Percentiles rank a stretch among this genome's conserved stretches.
These are phyloP conservation scores for Ramazzottius varieornatus DNA, from an alignment of 2,888 invertebrate genomes.

Conservation along the genomic window DNA sequence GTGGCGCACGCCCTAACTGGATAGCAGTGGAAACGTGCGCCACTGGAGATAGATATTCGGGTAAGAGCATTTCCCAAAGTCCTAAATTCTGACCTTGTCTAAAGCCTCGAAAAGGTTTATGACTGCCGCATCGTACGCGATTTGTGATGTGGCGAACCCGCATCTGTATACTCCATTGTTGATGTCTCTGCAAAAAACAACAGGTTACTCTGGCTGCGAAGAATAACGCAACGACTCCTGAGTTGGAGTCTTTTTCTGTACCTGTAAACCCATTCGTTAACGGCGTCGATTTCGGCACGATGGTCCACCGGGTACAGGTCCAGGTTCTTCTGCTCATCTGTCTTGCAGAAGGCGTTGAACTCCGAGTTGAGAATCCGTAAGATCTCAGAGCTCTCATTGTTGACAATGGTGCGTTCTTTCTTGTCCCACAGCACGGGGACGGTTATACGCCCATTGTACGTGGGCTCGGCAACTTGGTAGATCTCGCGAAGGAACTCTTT, in stretches of 20 bases:
- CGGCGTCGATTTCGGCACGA: constrained; percentile 4
- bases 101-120: constrained; percentile 5
- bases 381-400: constrained; percentile 7
- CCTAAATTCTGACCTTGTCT: background rate
- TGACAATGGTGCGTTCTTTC: constrained; percentile 4
- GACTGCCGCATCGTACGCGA: constrained; percentile 5
- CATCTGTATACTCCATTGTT: background rate
- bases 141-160: constrained; percentile 5
- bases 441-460: constrained; percentile 6
- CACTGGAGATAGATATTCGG: background rate
- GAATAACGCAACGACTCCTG: background rate
- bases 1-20: no score
- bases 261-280: constrained; percentile 7
- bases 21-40: no score
- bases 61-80: background rate
- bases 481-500: constrained; percentile 5
- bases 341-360: constrained; percentile 8
- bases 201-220: background rate
- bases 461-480: constrained; percentile 6
- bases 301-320: constrained; percentile 7
- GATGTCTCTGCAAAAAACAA: background rate
- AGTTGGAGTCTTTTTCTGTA: background rate
- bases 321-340: constrained; percentile 6
- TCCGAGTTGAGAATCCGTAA: constrained; percentile 8
- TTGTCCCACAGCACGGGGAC: constrained; percentile 9